Base-by-base conservation (phyloP, 2,797 vertebrate genomes). In the Enteromius anoplus region DNA sequence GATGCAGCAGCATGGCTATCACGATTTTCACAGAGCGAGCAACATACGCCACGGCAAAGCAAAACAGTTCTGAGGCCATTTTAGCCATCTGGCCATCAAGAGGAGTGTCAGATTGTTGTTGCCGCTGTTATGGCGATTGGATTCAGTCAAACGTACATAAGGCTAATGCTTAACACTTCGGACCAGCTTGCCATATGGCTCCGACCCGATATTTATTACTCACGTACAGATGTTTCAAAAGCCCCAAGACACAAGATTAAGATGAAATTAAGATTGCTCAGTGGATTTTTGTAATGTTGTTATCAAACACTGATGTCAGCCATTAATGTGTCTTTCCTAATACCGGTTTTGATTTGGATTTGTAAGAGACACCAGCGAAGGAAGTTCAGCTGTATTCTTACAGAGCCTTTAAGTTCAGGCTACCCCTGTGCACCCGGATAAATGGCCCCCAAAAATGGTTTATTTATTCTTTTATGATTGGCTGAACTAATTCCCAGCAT, bases 391-490 rank as follows among this genome's bases (percentile, higher is more conserved):
- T 58, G 51, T 70, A 40, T 7, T 85, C 68, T 65, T 9, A 75
- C 58, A 77, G 47, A 77, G 26, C 58, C 69, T 71, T 65, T 83
- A 79, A 71, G 60, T 53, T n/a, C 55, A 40, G n/a, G 45, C 47
- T 86, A 45, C 62, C 73, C 86, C 55, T 34, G 70, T 71, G 78
- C 85, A 71, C 81, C 73, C 53, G 78, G 72, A 85, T 84, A 82
- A 84, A 83, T 64, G 66, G 70, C 80, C 87, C 86, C 84, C 82
- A 91, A 91, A 88, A 88, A 85, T 42, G 81, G 58, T 64, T 89
- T 90, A 91, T 93, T 90, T 92, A 91, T 92, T 85, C 70, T 87
- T 90, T 86, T 87, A 88, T 88, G 89, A 91, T 91, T 86, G 89
- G 84, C 86, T 87, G 84, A 79, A 80, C 75, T 85, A 78, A 84